phyloP scores from a whole-genome alignment of 92 coral and sea anemone genomes.

The Chrysogorgia sp. region DNA sequence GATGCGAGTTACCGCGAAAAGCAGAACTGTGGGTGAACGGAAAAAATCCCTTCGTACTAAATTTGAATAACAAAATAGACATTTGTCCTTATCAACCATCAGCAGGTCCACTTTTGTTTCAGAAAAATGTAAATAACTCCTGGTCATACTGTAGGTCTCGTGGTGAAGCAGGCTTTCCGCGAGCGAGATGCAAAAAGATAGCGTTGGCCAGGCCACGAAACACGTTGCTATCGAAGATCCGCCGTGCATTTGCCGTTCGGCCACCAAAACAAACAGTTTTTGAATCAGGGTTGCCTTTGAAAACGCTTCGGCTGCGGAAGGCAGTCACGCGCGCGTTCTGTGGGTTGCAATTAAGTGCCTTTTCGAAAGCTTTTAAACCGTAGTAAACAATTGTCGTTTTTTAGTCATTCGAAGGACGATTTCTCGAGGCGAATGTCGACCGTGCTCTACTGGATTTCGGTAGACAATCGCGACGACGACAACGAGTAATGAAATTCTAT shows the following conservation, averaged over 20 bases:
- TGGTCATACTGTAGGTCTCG: constrained; percentile 34
- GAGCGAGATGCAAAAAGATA: constrained; percentile 24
- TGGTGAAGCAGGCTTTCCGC: constrained; percentile 19
- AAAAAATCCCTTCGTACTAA: neutral
- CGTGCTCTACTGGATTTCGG: neutral
- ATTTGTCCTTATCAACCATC: constrained; percentile 42
- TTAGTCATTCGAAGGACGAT: neutral
- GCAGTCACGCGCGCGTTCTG: constrained; percentile 14
- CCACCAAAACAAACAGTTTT: constrained; percentile 45
- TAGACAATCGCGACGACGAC: constrained; percentile 8
- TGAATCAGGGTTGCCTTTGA: constrained; percentile 18
- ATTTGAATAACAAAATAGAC: constrained; percentile 41
- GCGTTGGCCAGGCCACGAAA: neutral
- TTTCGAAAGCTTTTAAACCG: constrained; percentile 1
- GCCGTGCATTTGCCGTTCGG: constrained; percentile 19
- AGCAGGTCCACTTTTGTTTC: constrained; percentile 51
- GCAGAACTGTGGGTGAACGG: neutral
- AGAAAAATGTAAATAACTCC: constrained; percentile 43
- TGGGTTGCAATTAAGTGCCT: constrained; percentile 20
- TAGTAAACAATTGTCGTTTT: neutral
- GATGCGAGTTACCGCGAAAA: neutral
- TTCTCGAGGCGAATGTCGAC: neutral
- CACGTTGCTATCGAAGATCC: neutral
- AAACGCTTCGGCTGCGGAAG: constrained; percentile 25
- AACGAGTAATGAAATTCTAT: constrained; percentile 40